Base-by-base conservation (phyloP, 2,113 vertebrate genomes). In the Hystrix cristata region DNA sequence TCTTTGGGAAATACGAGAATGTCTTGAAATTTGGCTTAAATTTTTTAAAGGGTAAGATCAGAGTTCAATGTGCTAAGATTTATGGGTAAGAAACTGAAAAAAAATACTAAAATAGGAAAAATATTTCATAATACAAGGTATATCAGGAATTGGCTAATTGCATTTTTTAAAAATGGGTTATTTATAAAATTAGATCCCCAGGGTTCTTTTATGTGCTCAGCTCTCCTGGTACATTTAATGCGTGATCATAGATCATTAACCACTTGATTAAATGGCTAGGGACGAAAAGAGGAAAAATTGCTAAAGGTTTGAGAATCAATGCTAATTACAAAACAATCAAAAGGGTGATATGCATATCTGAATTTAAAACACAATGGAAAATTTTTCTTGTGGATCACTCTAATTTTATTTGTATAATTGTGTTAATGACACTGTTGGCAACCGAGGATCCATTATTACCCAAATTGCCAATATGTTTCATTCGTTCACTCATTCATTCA, bases 161-260 rank as follows among this genome's bases (percentile, higher is more conserved):
- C 57, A 78, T 67, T 95, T 90, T 84, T 10, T 0, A 76, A 69
- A 97, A 94, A 71, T 57, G 46, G 38, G n/a, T 92, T 31, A 59
- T 94, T 95, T 96, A 53, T 93, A 65, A 87, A 94, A 95, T 84
- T 76, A 79, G 51, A 43, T 96, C 71, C 78, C 94, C 23, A 46
- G 80, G 48, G 76, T 53, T 90, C 43, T 60, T 97, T 96, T 95
- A 90, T 79, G 78, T 86, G 43, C 51, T 81, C 6, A 78, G 64
- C 62, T 90, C 18, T 78, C 69, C 82, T 87, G 71, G 71, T 93
- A 27, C 76, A 85, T 95, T 93, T 92, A 78, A 81, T 90, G 51
- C 94, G 92, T 97, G 92, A 95, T 51, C 92, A 2, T 72, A 60
- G 80, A 90, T 96, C 87, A 94, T 95, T 97, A 97, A 93, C 69